Conservation (phyloP, 2,797 vertebrate species). For the Paratrypauchen microcephalus region DNA sequence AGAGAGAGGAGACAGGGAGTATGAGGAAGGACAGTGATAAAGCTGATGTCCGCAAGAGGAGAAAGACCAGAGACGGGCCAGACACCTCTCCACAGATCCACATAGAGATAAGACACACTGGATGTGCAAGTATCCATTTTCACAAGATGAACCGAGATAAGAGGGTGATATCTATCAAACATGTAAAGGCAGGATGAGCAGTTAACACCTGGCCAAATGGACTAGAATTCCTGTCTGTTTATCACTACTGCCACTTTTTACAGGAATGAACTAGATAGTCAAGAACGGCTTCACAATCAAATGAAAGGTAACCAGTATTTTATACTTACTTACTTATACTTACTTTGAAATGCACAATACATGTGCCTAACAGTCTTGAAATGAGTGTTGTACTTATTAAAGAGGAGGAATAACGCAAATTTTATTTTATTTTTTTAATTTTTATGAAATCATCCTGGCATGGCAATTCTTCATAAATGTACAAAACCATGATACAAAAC, state of each 20-base stretch:
- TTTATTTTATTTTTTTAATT: no score
- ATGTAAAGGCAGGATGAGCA: conserved; percentile 50
- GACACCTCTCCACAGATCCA: conserved; percentile 75
- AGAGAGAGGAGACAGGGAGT: conserved; percentile 38
- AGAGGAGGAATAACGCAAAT: no score
- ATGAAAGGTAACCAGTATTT: not conserved
- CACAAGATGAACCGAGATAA: conserved; percentile 54
- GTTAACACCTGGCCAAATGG: conserved; percentile 49
- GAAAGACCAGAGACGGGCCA: conserved; percentile 74
- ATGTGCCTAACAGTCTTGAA: not conserved
- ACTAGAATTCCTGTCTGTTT: conserved; percentile 6
- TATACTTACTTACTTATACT: no score
- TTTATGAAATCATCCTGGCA: no score
- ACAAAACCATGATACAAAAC: no score
- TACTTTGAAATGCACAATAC: not conserved
- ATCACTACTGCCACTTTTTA: not conserved
- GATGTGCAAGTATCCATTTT: conserved; percentile 39
- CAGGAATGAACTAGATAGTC: not conserved
- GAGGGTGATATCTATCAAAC: conserved; percentile 41
- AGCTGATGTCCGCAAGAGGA: conserved; percentile 61
- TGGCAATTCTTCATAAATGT: no score
- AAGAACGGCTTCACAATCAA: not conserved
- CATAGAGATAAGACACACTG: conserved; percentile 58
- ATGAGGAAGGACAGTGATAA: conserved; percentile 30
- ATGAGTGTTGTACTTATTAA: not conserved